Evolutionary conservation across 2,888 invertebrate genomes (phyloP).

Genomic region (Corbicula japonica): DNA sequence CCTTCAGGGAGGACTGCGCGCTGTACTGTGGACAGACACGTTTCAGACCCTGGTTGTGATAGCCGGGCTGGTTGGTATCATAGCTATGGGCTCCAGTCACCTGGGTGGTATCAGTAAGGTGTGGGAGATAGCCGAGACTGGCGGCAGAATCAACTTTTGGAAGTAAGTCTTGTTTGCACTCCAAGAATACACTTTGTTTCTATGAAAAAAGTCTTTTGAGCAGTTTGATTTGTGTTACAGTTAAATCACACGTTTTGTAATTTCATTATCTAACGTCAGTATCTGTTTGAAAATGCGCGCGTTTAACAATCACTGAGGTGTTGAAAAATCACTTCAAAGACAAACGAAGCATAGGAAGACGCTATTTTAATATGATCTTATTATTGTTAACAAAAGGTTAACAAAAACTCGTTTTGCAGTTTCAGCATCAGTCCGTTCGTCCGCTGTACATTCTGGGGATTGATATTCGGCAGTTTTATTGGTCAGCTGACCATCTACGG

Average conservation of each 20-base stretch:
- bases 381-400: too few relatives aligned
- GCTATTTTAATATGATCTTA: too few relatives aligned
- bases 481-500: conserved; percentile 97
- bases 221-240: too few relatives aligned
- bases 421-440: conserved; percentile 92
- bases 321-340: too few relatives aligned
- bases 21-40: conserved; percentile 86
- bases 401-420: conserved; percentile 87
- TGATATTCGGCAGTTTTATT: conserved; percentile 94
- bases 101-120: conserved; percentile 81
- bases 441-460: conserved; percentile 95
- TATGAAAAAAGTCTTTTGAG: too few relatives aligned
- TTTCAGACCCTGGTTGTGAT: conserved; percentile 86
- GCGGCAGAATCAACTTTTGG: conserved; percentile 82
- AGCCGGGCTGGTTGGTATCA: conserved; percentile 84
- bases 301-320: too few relatives aligned
- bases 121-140: conserved; percentile 77
- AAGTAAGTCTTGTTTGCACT: too few relatives aligned
- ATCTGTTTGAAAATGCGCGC: too few relatives aligned
- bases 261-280: too few relatives aligned
- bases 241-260: too few relatives aligned
- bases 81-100: conserved; percentile 82
- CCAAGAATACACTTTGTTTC: too few relatives aligned
- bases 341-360: too few relatives aligned
- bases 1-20: conserved; percentile 86